A percentile compares a stretch with the other conserved stretches of the same genome.
These are phyloP conservation scores for Nymphicus hollandicus DNA, from an alignment of 2,113 vertebrate genomes.

Conservation along the genomic window DNA sequence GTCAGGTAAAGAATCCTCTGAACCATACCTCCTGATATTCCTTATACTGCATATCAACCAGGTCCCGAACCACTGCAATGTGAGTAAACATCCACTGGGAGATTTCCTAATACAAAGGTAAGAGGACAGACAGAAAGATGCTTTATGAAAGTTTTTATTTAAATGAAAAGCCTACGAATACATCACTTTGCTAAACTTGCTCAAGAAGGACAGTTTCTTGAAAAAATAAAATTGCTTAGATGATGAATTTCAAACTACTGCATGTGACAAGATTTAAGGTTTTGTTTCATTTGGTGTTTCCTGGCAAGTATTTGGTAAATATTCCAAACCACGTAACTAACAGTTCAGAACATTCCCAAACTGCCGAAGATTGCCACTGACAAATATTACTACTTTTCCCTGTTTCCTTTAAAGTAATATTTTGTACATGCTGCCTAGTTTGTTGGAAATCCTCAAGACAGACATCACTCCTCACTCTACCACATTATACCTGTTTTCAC, in stretches of 20 bases:
- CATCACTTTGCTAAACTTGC: background rate
- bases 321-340: background rate
- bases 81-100: constrained; percentile 99
- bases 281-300: background rate
- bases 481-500: background rate
- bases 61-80: constrained; percentile 93
- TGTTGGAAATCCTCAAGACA: background rate
- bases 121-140: background rate
- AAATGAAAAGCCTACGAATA: background rate
- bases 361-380: background rate
- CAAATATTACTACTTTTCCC: background rate
- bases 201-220: background rate
- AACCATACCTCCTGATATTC: constrained; percentile 93
- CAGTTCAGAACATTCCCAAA: background rate
- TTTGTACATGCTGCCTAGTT: background rate
- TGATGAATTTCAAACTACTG: background rate
- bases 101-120: constrained; percentile 82
- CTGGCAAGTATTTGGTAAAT: background rate
- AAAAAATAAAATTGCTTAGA: background rate
- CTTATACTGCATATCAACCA: constrained; percentile 96
- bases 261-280: background rate
- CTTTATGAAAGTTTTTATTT: background rate
- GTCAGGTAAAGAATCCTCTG: background rate
- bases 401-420: background rate
- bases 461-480: background rate